Evolutionary conservation across 2,113 vertebrate species (phyloP).

Genomic region (Scopus umbretta): DNA sequence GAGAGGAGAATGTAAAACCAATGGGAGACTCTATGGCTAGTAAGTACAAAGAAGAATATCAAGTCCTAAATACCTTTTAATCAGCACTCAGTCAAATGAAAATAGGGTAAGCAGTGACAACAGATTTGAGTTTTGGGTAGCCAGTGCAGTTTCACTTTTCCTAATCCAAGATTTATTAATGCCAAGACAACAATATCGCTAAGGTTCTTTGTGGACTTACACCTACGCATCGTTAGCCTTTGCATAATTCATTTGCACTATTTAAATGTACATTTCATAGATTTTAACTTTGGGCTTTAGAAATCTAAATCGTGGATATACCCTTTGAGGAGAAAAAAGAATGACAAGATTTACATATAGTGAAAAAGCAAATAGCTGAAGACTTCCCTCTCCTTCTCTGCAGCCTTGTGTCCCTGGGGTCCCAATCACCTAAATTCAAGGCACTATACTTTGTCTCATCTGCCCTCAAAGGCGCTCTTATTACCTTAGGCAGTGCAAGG

Average conservation of each 20-base stretch:
- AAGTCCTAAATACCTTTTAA: neutral
- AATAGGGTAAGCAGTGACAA: neutral
- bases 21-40: neutral
- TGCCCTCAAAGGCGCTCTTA: neutral
- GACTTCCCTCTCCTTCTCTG: neutral
- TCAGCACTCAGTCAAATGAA: neutral
- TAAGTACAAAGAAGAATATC: neutral
- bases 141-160: neutral
- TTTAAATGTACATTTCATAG: neutral
- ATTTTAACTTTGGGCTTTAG: neutral
- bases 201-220: neutral
- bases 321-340: neutral
- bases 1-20: neutral
- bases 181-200: neutral
- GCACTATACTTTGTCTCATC: neutral
- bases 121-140: neutral
- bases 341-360: neutral
- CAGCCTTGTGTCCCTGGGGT: neutral
- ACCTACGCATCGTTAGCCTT: neutral
- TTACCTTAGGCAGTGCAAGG: neutral
- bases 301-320: neutral
- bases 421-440: neutral
- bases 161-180: neutral
- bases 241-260: neutral
- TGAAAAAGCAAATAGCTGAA: neutral